A percentile compares a stretch with the other conserved stretches of the same genome.
These are phyloP conservation scores for Macroramphosus scolopax DNA, from an alignment of 2,797 vertebrate genomes.

Conservation along the genomic window DNA sequence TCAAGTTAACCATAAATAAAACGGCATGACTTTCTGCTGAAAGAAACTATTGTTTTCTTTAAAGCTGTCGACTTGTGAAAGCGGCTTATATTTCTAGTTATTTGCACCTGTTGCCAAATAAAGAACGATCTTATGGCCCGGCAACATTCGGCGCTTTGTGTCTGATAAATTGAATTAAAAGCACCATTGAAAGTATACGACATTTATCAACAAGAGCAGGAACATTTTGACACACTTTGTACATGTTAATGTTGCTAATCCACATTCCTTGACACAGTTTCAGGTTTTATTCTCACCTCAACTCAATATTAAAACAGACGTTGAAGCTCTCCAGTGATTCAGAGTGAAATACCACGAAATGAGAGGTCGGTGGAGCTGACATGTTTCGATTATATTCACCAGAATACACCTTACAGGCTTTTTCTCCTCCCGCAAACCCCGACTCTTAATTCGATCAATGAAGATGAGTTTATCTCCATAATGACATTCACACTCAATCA, in stretches of 20 bases:
- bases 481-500: conserved; percentile 70
- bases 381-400: conserved; percentile 46
- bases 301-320: neutral
- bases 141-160: conserved; percentile 5
- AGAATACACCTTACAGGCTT: conserved; percentile 35
- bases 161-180: conserved; percentile 6
- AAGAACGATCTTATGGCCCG: conserved; percentile 24
- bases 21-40: conserved; percentile 39
- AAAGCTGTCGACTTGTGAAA: conserved; percentile 28
- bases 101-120: conserved; percentile 44
- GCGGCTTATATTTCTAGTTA: conserved; percentile 27
- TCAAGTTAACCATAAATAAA: conserved; percentile 63
- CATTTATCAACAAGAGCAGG: neutral
- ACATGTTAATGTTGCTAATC: neutral
- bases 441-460: conserved; percentile 68
- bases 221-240: neutral
- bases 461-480: conserved; percentile 68
- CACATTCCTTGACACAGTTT: neutral
- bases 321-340: conserved; percentile 4
- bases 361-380: conserved; percentile 22
- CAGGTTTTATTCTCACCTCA: neutral
- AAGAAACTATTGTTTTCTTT: conserved; percentile 53
- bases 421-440: conserved; percentile 40
- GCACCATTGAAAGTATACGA: too few species aligned
- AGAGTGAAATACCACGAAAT: conserved; percentile 19